Conservation (phyloP, 2,113 vertebrate genomes). For the Psittacula cyanocephala region DNA sequence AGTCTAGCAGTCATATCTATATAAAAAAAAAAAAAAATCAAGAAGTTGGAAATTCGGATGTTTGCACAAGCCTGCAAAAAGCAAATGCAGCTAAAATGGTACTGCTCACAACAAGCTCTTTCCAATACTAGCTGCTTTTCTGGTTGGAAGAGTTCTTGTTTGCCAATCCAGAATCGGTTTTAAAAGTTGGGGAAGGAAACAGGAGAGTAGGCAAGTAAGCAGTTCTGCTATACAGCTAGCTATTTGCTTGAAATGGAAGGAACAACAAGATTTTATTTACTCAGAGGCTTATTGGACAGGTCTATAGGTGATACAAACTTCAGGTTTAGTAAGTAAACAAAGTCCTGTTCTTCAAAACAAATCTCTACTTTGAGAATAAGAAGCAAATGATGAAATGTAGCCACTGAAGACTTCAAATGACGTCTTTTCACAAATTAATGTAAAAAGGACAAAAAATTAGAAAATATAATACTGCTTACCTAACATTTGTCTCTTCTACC, state of each 20-base stretch:
- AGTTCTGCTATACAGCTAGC: background rate
- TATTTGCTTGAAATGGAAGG: background rate
- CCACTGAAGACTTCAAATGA: background rate
- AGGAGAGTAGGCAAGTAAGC: background rate
- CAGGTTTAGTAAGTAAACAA: background rate
- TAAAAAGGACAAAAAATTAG: background rate
- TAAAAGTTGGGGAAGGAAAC: background rate
- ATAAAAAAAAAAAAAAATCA: background rate
- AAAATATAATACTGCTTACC: conserved; percentile 56
- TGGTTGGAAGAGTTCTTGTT: background rate
- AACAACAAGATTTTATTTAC: background rate
- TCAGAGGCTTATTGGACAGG: background rate
- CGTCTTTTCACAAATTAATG: background rate
- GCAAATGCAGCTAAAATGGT: background rate
- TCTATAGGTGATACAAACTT: background rate
- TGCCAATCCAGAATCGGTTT: background rate
- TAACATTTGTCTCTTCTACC: conserved; percentile 64
- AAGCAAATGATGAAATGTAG: background rate
- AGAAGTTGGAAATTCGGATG: background rate
- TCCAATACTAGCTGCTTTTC: background rate
- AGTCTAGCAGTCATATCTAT: background rate
- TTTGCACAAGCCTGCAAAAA: background rate
- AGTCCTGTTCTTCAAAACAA: background rate
- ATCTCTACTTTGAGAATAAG: background rate
- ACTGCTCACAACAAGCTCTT: background rate